A percentile compares a stretch with the other conserved stretches of the same genome.
phyloP scores from a whole-genome alignment of 1,140 invertebrate species.

The Phocides pigmalion region DNA sequence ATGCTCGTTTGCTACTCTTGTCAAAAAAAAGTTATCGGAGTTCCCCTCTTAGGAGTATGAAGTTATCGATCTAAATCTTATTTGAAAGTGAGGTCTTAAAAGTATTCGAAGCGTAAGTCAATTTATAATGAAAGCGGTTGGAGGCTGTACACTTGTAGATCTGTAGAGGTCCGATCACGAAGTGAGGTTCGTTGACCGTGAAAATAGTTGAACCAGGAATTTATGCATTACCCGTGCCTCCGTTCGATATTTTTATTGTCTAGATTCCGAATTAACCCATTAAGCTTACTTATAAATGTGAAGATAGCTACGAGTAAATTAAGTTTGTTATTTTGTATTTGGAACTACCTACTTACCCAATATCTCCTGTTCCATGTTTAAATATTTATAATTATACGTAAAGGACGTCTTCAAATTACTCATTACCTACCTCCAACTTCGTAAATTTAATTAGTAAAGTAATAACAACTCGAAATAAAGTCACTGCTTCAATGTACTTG shows the following conservation, averaged over 20 bases:
- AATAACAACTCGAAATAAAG: constrained; percentile 36
- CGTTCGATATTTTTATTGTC: constrained; percentile 23
- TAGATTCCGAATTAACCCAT: neutral
- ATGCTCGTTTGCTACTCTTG: no score
- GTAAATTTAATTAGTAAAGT: constrained; percentile 28
- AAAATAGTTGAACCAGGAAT: constrained; percentile 39
- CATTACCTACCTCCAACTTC: constrained; percentile 16
- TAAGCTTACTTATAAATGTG: neutral
- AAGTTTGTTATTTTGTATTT: no score
- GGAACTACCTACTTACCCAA: no score
- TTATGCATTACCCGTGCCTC: constrained; percentile 25
- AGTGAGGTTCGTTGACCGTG: constrained; percentile 58
- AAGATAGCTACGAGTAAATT: no score
- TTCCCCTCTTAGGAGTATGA: no score
- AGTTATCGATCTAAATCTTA: no score
- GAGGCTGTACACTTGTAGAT: constrained; percentile 56
- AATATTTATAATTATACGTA: neutral
- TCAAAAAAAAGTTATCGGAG: no score
- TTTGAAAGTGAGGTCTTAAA: neutral
- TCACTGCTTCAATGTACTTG: constrained; percentile 16
- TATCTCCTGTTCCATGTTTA: no score
- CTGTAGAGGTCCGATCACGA: constrained; percentile 47
- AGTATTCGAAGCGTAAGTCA: constrained; percentile 3
- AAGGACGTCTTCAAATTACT: constrained; percentile 1
- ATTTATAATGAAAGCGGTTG: constrained; percentile 41